Base-by-base conservation (phyloP, 2,797 vertebrate species). In the Gallinago solitaria region DNA sequence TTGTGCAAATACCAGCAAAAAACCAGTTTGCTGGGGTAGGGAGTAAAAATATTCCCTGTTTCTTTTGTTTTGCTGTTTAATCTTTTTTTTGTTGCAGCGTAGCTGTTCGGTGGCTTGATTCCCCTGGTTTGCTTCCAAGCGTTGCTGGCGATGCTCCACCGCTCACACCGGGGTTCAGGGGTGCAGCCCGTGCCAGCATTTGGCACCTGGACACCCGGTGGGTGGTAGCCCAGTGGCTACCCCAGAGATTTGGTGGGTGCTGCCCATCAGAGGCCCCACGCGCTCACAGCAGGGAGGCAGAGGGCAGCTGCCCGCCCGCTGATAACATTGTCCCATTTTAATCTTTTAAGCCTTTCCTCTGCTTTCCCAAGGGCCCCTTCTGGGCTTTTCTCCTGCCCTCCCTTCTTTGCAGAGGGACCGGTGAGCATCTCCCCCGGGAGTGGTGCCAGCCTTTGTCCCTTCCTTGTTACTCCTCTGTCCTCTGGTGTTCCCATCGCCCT, bases 261-360 rank as follows among this genome's bases (percentile, higher is more conserved):
- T 1, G 1, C 1, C 2, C 10, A 24, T 37, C 10, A 0, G 37
- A 59, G n/a, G 28, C 32, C 43, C 48, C 8, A 9, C 1, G 1
- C 3, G 1, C 18, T 12, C 1, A 1, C 2, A 7, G 24, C 2
- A 2, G 1, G 3, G 33, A 30, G 24, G 28, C 32, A 11, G 1
- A 0, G 68, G 41, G n/a, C 53, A 60, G 70, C 64, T 56, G 64
- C 18, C 39, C 39, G 12, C 43, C 59, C 1, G 11, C 68, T 53
- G 57, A 50, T 86, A 91, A 70, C 80, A 35, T 88, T 90, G 83
- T 75, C 74, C 61, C 4, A 0, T 75, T 83, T 71, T 63, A 50
- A 15, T 61, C 76, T 91, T 75, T 53, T 61, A n/a, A 81, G 28
- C n/a, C 64, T 28, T 86, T 78, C 65, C 88, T 86, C n/a, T 54